A percentile compares a stretch with the other conserved stretches of the same genome.
Evolutionary conservation across 53 echinoderm and acorn worm species (phyloP).

Genomic region (Mesocentrotus franciscanus): DNA sequence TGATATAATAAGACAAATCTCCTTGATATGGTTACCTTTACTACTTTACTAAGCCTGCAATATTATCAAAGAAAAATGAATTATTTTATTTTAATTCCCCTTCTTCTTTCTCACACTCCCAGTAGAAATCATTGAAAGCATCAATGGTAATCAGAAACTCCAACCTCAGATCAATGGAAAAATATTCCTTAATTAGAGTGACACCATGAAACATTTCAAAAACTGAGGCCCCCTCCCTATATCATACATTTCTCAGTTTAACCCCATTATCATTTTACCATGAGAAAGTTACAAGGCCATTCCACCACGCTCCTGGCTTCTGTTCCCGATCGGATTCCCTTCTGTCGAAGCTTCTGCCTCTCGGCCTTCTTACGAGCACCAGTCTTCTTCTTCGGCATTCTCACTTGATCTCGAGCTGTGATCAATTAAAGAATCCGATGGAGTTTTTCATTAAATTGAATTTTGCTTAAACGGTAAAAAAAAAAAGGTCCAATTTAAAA

Average conservation of each 20-base stretch:
- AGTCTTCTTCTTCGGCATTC: slow-evolving; percentile 97
- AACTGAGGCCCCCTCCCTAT: too few species aligned
- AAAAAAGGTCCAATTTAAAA: neutral
- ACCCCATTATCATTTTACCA: slow-evolving; percentile 71
- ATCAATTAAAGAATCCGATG: neutral
- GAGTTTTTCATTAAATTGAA: neutral
- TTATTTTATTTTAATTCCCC: too few species aligned
- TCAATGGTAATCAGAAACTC: too few species aligned
- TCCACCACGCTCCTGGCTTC: slow-evolving; percentile 85
- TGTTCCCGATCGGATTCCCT: slow-evolving; percentile 76
- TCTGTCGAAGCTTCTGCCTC: slow-evolving; percentile 86
- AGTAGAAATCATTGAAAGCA: too few species aligned
- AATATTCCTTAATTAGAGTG: neutral
- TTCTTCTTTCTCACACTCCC: too few species aligned
- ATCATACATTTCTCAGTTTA: too few species aligned
- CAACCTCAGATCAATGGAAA: too few species aligned
- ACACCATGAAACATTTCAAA: neutral
- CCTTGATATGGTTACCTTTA: too few species aligned
- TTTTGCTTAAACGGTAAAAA: too few species aligned
- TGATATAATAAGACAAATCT: too few species aligned
- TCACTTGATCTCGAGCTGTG: slow-evolving; percentile 14
- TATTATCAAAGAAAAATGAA: too few species aligned
- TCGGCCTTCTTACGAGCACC: slow-evolving; percentile 98
- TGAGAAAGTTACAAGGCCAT: slow-evolving; percentile 91
- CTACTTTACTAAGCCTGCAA: too few species aligned